Percentiles rank a stretch among this genome's conserved stretches.
phyloP scores from a whole-genome alignment of 2,888 invertebrate species.

The Latrodectus hesperus region DNA sequence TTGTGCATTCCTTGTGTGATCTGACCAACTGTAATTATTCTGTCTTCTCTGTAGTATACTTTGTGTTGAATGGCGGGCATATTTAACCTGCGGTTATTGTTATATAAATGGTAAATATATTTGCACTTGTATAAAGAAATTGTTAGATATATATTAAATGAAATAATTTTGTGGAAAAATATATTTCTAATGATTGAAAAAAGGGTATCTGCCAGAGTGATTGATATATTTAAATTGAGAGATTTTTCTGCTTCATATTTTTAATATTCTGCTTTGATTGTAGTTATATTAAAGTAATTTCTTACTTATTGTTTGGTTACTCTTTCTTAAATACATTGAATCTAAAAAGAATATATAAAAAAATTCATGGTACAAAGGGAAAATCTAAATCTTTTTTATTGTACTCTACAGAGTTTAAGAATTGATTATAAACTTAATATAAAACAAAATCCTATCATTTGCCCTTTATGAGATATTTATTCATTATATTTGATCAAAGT shows the following conservation, averaged over 20 bases:
- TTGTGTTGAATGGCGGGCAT: slow-evolving; percentile 29
- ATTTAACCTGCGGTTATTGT: slow-evolving; percentile 60
- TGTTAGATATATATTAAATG: slow-evolving; percentile 66
- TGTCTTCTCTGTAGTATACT: slow-evolving; percentile 51
- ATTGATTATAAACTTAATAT: neutral
- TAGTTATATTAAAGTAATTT: slow-evolving; percentile 69
- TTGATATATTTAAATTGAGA: slow-evolving; percentile 42
- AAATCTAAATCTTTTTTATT: neutral
- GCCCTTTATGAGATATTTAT: too few relatives aligned
- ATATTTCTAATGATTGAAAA: slow-evolving; percentile 65
- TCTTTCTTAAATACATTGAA: neutral
- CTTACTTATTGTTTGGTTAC: slow-evolving; percentile 31
- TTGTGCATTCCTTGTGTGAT: slow-evolving; percentile 24
- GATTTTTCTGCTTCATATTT: slow-evolving; percentile 64
- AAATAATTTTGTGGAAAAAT: slow-evolving; percentile 65
- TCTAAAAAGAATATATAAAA: too few relatives aligned
- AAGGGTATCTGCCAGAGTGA: slow-evolving; percentile 33
- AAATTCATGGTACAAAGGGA: too few relatives aligned
- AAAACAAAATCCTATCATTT: too few relatives aligned
- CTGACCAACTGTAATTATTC: slow-evolving; percentile 31
- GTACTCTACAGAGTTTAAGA: neutral
- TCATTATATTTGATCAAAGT: too few relatives aligned
- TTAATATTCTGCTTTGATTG: slow-evolving; percentile 67
- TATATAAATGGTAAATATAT: slow-evolving; percentile 63
- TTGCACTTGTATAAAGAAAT: slow-evolving; percentile 60